Conservation (phyloP, 2,113 vertebrate species). For the Chaetura pelagica region DNA sequence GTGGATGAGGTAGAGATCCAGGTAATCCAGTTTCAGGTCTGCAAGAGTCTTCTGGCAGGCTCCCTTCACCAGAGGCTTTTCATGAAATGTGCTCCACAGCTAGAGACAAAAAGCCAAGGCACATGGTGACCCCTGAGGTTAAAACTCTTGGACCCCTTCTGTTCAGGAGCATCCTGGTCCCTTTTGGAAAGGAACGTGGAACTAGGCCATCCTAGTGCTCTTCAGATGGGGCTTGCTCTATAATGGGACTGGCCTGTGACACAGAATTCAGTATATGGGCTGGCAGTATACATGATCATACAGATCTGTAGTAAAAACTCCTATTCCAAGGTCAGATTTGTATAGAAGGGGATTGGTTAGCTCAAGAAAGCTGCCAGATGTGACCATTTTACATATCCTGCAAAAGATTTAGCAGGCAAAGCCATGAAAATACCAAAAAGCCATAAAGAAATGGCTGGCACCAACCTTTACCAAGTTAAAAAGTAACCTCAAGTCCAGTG, state of each 20-base stretch:
- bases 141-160: not conserved
- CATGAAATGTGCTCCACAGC: constrained; percentile 88
- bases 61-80: constrained; percentile 80
- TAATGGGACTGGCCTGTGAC: not conserved
- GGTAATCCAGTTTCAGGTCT: constrained; percentile 85
- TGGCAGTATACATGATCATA: not conserved
- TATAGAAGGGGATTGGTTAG: not conserved
- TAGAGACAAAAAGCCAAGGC: constrained; percentile 4
- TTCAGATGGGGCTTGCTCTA: no score
- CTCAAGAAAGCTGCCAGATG: not conserved
- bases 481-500: not conserved
- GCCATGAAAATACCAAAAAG: not conserved
- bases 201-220: not conserved
- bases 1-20: constrained; percentile 90
- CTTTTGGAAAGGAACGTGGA: not conserved
- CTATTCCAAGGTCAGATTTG: not conserved
- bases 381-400: not conserved
- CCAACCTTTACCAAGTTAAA: not conserved
- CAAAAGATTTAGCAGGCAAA: not conserved
- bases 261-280: not conserved
- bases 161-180: no score
- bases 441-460: not conserved
- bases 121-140: not conserved
- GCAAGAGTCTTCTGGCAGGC: constrained; percentile 84
- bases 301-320: not conserved